Conservation (phyloP, 1,140 invertebrate genomes). For the Calycopis cecrops region DNA sequence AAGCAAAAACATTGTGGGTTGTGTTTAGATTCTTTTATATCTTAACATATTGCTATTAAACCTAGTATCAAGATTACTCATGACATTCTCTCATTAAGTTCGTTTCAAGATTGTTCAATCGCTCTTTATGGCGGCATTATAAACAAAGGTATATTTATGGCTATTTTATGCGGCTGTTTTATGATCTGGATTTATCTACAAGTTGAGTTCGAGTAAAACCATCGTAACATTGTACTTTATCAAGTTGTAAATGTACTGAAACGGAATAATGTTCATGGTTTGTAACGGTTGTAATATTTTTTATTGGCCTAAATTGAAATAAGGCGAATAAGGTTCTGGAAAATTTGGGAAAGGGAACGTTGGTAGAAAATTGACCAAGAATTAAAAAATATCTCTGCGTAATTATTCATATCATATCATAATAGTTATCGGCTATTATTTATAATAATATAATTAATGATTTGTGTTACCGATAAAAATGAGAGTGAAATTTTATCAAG, state of each 20-base stretch:
- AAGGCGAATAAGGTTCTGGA: too few species aligned
- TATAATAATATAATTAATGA: too few species aligned
- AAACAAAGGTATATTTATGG: slow-evolving; percentile 33
- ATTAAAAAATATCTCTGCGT: too few species aligned
- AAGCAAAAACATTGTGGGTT: slow-evolving; percentile 45
- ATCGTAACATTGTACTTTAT: slow-evolving; percentile 1
- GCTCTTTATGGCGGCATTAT: slow-evolving; percentile 31
- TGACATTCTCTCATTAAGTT: slow-evolving; percentile 33
- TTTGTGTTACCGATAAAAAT: too few species aligned
- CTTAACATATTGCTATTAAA: slow-evolving; percentile 39
- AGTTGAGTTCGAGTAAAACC: slow-evolving; percentile 9
- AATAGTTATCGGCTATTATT: too few species aligned
- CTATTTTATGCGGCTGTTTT: slow-evolving; percentile 29
- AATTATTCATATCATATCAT: too few species aligned
- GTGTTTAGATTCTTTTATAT: slow-evolving; percentile 42
- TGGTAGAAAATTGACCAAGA: too few species aligned
- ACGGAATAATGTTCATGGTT: not conserved
- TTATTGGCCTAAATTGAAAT: too few species aligned
- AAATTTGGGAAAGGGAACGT: too few species aligned
- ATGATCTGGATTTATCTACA: slow-evolving; percentile 20
- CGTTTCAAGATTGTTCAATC: slow-evolving; percentile 25
- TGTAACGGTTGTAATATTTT: too few species aligned
- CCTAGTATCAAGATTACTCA: slow-evolving; percentile 21
- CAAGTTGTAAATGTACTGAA: slow-evolving; percentile 5
- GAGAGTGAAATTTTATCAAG: too few species aligned